Conservation (phyloP, 2,888 invertebrate species). For the Sphaeridia pumilis region DNA sequence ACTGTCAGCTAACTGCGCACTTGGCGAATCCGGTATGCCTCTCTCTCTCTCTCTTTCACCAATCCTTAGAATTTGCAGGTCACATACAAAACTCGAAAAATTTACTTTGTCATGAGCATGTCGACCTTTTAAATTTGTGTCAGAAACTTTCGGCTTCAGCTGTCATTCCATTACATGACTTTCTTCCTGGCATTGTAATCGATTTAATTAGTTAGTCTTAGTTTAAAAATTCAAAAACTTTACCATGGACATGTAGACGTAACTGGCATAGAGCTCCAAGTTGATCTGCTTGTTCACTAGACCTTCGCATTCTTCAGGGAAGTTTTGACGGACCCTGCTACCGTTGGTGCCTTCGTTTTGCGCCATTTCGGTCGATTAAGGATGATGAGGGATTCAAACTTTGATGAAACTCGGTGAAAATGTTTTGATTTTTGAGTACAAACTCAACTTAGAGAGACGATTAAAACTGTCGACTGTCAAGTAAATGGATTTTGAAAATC, state of each 20-base stretch:
- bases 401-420: background rate
- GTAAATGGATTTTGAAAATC: background rate
- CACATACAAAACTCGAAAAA: too few relatives aligned
- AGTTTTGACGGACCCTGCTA: conserved; percentile 50
- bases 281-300: conserved; percentile 60
- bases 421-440: background rate
- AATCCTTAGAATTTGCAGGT: too few relatives aligned
- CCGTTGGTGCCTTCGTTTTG: conserved; percentile 3
- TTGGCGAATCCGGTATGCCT: too few relatives aligned
- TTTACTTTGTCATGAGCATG: too few relatives aligned
- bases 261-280: conserved; percentile 59
- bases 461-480: background rate
- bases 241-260: conserved; percentile 65
- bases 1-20: too few relatives aligned
- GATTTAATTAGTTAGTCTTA: too few relatives aligned
- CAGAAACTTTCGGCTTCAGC: too few relatives aligned
- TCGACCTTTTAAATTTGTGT: too few relatives aligned
- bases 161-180: too few relatives aligned
- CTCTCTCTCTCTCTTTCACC: too few relatives aligned
- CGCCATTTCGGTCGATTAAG: background rate
- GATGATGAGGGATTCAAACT: background rate
- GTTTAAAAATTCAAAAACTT: too few relatives aligned
- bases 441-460: background rate
- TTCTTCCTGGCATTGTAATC: too few relatives aligned
- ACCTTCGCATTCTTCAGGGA: conserved; percentile 51